Conservation (phyloP, 2,797 vertebrate genomes). For the Todus mexicanus region DNA sequence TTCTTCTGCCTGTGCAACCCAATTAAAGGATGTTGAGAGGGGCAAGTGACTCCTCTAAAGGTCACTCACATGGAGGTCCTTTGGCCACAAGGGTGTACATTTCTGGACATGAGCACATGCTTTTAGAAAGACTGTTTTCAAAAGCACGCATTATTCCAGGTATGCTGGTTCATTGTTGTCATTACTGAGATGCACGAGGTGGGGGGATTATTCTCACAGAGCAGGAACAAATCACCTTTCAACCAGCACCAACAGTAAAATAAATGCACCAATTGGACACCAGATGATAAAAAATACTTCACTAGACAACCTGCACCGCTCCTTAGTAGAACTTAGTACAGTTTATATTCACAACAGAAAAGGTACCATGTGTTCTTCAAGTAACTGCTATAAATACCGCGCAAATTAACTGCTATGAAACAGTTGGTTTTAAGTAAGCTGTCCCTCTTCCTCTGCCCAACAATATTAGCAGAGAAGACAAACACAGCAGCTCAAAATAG, state of each 20-base stretch:
- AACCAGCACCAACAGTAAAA: neutral
- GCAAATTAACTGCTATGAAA: neutral
- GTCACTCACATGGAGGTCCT: neutral
- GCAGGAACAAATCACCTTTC: slow-evolving; percentile 1
- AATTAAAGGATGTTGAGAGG: rapidly evolving
- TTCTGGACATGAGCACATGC: neutral
- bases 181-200: neutral
- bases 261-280: neutral
- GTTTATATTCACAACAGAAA: neutral
- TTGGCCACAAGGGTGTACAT: neutral
- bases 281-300: neutral
- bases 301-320: neutral
- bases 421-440: slow-evolving; percentile 23
- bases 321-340: neutral
- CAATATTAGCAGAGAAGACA: neutral
- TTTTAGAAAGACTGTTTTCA: neutral
- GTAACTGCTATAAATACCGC: neutral
- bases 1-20: neutral
- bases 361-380: neutral
- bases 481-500: neutral
- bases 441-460: neutral
- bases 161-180: neutral
- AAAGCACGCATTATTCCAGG: neutral
- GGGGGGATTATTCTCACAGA: neutral
- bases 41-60: neutral